These are phyloP conservation scores for Macheiramphus alcinus DNA, from an alignment of 2,113 vertebrate species.

Conservation along the genomic window DNA sequence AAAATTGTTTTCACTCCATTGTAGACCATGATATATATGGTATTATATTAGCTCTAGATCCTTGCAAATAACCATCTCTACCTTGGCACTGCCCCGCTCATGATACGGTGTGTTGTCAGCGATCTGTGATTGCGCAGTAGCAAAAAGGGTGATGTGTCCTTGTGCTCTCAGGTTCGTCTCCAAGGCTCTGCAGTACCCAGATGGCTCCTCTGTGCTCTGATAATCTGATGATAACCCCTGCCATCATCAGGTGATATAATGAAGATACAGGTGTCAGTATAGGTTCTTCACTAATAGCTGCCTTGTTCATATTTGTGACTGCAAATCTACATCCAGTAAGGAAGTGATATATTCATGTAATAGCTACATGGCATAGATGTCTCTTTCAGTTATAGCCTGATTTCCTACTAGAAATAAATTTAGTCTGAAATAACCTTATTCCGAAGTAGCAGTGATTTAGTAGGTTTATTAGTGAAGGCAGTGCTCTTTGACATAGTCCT, in stretches of 20 bases:
- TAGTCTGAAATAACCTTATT: neutral
- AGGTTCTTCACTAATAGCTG: slow-evolving; percentile 56
- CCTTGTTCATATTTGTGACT: neutral
- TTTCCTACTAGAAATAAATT: neutral
- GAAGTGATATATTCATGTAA: neutral
- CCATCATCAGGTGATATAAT: slow-evolving; percentile 71
- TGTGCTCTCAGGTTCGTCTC: slow-evolving; percentile 52
- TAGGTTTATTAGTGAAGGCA: neutral
- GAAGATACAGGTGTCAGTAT: slow-evolving; percentile 50
- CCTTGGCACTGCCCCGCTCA: neutral
- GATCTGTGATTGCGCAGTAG: neutral
- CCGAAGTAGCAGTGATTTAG: neutral
- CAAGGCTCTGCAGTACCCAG: slow-evolving; percentile 36
- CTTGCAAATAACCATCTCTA: neutral
- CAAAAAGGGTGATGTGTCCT: slow-evolving; percentile 60
- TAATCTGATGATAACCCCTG: slow-evolving; percentile 68
- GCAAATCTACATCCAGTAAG: neutral
- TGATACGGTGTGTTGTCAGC: neutral
- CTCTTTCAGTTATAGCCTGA: neutral
- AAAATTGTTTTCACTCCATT: neutral
- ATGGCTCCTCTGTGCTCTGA: slow-evolving; percentile 69
- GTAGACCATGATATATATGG: neutral
- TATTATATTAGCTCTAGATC: neutral
- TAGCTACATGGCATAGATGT: neutral
- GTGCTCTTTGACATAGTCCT: neutral